Conservation (phyloP, 2,888 invertebrate genomes). For the Heliconius hortense region DNA sequence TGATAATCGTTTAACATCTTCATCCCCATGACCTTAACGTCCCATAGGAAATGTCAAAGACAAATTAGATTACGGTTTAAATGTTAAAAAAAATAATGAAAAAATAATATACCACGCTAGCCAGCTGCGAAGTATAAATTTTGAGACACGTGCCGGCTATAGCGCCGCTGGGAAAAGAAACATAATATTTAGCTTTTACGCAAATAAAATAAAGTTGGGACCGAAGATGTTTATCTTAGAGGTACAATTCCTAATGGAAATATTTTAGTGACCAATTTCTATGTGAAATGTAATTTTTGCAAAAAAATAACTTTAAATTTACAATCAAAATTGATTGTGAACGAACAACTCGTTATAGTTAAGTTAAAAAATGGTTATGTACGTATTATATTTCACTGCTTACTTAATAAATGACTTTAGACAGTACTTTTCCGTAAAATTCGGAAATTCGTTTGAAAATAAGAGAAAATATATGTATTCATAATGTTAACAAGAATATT, state of each 20-base stretch:
- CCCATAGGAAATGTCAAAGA: slow-evolving; percentile 40
- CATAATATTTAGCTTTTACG: slow-evolving; percentile 36
- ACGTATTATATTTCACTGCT: too few relatives aligned
- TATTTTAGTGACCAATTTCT: not conserved
- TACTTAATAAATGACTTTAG: too few relatives aligned
- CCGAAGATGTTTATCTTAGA: slow-evolving; percentile 19
- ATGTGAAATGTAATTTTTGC: not conserved
- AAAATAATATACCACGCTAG: slow-evolving; percentile 47
- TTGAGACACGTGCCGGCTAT: slow-evolving; percentile 46
- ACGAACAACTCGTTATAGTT: too few relatives aligned
- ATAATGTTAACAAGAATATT: too few relatives aligned
- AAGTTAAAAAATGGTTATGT: too few relatives aligned
- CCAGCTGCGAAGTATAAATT: slow-evolving; percentile 48
- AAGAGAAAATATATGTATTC: too few relatives aligned
- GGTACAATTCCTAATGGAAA: slow-evolving; percentile 2
- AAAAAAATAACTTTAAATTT: not conserved
- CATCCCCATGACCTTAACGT: slow-evolving; percentile 29
- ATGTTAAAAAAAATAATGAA: slow-evolving; percentile 46
- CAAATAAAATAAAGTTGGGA: slow-evolving; percentile 29
- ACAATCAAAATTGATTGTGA: not conserved
- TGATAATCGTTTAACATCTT: slow-evolving; percentile 13
- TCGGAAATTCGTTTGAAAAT: too few relatives aligned
- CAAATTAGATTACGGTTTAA: slow-evolving; percentile 44
- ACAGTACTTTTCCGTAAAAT: too few relatives aligned
- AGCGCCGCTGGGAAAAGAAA: slow-evolving; percentile 41